These are phyloP conservation scores for Pteronura brasiliensis DNA, from an alignment of 2,113 vertebrate species.

Conservation along the genomic window DNA sequence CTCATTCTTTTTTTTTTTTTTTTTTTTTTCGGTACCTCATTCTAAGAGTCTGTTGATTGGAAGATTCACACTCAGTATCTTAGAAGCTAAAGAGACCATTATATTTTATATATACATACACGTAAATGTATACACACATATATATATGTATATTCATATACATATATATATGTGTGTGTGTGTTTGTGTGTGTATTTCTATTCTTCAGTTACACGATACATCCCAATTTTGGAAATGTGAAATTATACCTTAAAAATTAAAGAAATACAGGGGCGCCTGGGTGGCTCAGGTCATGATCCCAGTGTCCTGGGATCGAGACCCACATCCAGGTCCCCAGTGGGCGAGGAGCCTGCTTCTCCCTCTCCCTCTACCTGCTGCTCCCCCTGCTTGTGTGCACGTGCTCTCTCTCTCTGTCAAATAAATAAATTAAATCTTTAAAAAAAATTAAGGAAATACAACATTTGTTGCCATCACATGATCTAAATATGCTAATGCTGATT, in stretches of 20 bases:
- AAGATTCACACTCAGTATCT: neutral
- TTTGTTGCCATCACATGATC: neutral
- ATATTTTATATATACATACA: neutral
- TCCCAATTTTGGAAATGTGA: neutral
- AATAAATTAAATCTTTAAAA: too few species aligned
- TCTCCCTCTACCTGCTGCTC: too few species aligned
- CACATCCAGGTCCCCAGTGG: too few species aligned
- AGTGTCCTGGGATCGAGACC: too few species aligned
- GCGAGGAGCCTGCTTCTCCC: too few species aligned
- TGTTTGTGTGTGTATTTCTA: neutral
- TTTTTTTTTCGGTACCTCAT: too few species aligned
- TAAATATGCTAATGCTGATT: neutral
- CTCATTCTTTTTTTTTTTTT: neutral
- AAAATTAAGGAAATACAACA: neutral
- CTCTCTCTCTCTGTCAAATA: too few species aligned
- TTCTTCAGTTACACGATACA: neutral
- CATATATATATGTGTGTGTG: neutral
- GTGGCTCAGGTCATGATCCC: too few species aligned
- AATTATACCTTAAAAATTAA: conserved; percentile 17
- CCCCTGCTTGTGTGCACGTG: too few species aligned
- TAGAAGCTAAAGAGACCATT: neutral
- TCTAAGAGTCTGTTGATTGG: neutral
- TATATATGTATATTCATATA: too few species aligned
- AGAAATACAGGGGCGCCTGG: too few species aligned
- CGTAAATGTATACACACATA: neutral